Evolutionary conservation across 1,140 invertebrate species (phyloP).

Genomic region (Lethocerus indicus): DNA sequence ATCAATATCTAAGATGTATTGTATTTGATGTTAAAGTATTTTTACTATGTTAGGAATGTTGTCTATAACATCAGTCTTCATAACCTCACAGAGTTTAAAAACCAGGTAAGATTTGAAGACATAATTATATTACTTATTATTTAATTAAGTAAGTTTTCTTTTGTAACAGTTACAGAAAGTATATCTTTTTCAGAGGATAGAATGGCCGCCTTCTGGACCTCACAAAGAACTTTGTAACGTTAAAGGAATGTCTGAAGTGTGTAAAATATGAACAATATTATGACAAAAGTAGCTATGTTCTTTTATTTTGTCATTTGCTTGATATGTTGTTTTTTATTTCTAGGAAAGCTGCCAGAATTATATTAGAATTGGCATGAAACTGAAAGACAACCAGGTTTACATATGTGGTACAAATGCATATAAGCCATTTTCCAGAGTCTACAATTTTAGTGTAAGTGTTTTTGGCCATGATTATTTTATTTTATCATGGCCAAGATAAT

Average conservation of each 20-base stretch:
- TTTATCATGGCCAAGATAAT: background rate
- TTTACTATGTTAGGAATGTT: constrained; percentile 41
- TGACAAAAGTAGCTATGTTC: too few relatives aligned
- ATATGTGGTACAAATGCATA: constrained; percentile 96
- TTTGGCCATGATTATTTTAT: background rate
- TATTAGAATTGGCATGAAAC: constrained; percentile 67
- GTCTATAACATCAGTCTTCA: constrained; percentile 64
- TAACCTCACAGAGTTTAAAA: constrained; percentile 42
- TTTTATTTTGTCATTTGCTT: too few relatives aligned
- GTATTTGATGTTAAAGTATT: background rate
- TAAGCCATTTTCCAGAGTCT: constrained; percentile 79
- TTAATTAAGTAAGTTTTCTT: constrained; percentile 7
- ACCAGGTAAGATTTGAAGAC: constrained; percentile 24
- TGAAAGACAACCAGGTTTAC: constrained; percentile 51
- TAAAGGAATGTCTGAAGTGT: constrained; percentile 67
- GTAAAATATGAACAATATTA: constrained; percentile 1
- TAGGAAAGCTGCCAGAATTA: constrained; percentile 90
- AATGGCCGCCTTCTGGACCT: constrained; percentile 66
- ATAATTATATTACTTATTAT: constrained; percentile 1
- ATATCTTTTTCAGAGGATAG: constrained; percentile 44
- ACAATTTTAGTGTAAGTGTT: constrained; percentile 35
- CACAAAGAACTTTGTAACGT: constrained; percentile 69
- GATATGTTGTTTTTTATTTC: constrained; percentile 10
- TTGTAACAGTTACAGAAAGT: background rate
- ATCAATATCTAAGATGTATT: background rate